These are phyloP conservation scores for Garra rufa DNA, from an alignment of 2,113 vertebrate genomes.

Conservation along the genomic window DNA sequence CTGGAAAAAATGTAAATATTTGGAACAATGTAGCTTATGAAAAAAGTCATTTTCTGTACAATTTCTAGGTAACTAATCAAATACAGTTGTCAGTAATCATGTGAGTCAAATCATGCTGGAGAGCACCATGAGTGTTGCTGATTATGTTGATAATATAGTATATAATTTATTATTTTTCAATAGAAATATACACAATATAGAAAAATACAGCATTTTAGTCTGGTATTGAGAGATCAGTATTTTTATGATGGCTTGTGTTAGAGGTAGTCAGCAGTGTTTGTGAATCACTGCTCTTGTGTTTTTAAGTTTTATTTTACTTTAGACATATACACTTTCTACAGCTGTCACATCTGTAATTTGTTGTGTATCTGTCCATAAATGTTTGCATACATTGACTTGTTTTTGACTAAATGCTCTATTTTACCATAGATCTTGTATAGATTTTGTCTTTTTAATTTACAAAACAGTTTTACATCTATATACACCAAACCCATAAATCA, in stretches of 20 bases:
- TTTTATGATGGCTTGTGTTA: no score
- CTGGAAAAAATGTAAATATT: neutral
- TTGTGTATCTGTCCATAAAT: neutral
- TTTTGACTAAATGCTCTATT: neutral
- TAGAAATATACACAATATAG: neutral
- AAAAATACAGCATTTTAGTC: no score
- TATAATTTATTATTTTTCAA: neutral
- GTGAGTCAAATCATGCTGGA: neutral
- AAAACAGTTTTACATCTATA: neutral
- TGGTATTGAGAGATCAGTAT: no score
- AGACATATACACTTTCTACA: neutral
- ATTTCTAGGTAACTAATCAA: neutral
- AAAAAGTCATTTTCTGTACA: neutral
- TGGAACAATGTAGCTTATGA: neutral
- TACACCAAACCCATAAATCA: neutral
- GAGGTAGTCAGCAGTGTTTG: no score
- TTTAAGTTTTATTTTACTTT: neutral
- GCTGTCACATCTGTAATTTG: neutral
- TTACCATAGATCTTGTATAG: no score
- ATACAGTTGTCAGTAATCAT: neutral
- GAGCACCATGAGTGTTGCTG: neutral
- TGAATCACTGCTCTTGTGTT: no score
- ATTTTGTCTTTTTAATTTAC: neutral
- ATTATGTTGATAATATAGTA: neutral
- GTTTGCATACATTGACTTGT: no score